phyloP scores from a whole-genome alignment of 1,140 invertebrate species.

The Batillaria attramentaria region DNA sequence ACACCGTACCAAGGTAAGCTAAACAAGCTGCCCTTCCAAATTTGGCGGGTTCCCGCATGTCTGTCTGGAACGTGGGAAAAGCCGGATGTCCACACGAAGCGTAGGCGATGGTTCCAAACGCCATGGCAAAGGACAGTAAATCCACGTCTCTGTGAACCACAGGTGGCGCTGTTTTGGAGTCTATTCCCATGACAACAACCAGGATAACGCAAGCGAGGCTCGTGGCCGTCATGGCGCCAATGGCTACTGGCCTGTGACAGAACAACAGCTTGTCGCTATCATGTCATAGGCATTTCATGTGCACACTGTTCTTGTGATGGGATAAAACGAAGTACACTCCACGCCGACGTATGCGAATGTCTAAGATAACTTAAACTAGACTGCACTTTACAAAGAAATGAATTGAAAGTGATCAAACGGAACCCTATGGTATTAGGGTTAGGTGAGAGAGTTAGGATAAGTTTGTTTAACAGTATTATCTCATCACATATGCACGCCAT shows the following conservation, averaged over 20 bases:
- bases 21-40: conserved; percentile 70
- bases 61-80: conserved; percentile 73
- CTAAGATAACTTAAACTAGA: no score
- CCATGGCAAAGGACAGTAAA: conserved; percentile 64
- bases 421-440: no score
- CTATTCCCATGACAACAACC: conserved; percentile 42
- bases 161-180: conserved; percentile 10
- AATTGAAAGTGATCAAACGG: no score
- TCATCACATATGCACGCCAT: no score
- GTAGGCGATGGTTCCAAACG: conserved; percentile 72
- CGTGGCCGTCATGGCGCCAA: conserved; percentile 62
- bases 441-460: no score
- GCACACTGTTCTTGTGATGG: no score
- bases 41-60: conserved; percentile 71
- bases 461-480: no score
- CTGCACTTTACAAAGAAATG: no score
- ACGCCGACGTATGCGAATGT: no score
- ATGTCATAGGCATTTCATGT: no score
- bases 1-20: conserved; percentile 65
- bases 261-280: no score
- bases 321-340: no score
- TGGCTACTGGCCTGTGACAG: conserved; percentile 59
- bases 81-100: conserved; percentile 71
- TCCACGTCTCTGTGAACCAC: conserved; percentile 38
- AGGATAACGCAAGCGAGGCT: conserved; percentile 61